Percentiles rank a stretch among this genome's conserved stretches.
These are phyloP conservation scores for Matsumyia berberina DNA, from an alignment of 2,888 invertebrate species.

Conservation along the genomic window DNA sequence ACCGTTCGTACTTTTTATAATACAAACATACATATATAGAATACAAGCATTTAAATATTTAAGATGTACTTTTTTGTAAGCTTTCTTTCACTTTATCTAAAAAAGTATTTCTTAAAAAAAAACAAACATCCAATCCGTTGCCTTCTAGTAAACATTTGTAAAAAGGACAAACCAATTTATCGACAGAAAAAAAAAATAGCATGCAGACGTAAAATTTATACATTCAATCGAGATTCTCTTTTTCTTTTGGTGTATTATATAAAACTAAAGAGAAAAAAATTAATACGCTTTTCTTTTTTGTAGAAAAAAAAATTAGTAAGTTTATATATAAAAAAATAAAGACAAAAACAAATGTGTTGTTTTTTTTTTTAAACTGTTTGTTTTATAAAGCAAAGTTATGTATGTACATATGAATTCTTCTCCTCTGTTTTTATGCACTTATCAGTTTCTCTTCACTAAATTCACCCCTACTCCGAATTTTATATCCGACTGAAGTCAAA, in stretches of 20 bases:
- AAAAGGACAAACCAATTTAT: slow-evolving; percentile 10
- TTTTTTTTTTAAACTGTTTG: background rate
- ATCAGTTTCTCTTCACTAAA: slow-evolving; percentile 7
- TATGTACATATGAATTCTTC: too few relatives aligned
- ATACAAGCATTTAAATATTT: background rate
- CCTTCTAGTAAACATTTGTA: background rate
- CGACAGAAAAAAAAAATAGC: background rate
- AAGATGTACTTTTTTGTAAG: slow-evolving; percentile 9
- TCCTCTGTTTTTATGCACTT: slow-evolving; percentile 26
- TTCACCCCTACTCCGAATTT: too few relatives aligned
- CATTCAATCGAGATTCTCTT: slow-evolving; percentile 63
- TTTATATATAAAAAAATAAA: slow-evolving; percentile 75
- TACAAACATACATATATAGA: too few relatives aligned
- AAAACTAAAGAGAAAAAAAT: slow-evolving; percentile 62
- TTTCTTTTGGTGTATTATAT: slow-evolving; percentile 70
- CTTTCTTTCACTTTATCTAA: slow-evolving; percentile 1
- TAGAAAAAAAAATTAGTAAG: slow-evolving; percentile 76
- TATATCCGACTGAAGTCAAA: too few relatives aligned
- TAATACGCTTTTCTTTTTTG: slow-evolving; percentile 77
- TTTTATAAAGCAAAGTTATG: background rate
- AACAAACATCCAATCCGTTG: background rate
- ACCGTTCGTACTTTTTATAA: background rate
- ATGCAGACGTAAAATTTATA: too few relatives aligned
- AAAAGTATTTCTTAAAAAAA: slow-evolving; percentile 3
- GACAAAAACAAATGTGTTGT: slow-evolving; percentile 52